Evolutionary conservation across 2,888 invertebrate species (phyloP).

Genomic region (Endomychus coccineus): DNA sequence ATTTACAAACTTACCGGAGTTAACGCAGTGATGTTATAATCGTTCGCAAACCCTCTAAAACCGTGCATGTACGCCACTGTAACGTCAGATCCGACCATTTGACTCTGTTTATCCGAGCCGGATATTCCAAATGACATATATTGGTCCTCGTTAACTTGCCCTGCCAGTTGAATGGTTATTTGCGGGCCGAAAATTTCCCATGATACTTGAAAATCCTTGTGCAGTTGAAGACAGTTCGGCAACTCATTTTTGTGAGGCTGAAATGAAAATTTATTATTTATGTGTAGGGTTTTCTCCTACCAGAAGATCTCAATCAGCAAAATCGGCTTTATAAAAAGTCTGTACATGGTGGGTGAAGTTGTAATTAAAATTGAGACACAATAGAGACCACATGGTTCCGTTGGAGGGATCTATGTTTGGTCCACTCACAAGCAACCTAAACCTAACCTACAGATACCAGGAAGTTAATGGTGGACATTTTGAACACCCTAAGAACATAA

Average conservation of each 20-base stretch:
- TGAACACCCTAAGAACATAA: no score
- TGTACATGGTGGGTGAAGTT: no score
- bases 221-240: constrained; percentile 80
- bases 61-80: constrained; percentile 69
- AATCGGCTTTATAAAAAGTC: no score
- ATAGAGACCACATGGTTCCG: no score
- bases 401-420: no score
- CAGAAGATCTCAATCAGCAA: neutral
- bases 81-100: constrained; percentile 82
- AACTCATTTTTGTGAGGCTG: constrained; percentile 56
- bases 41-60: constrained; percentile 64
- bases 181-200: constrained; percentile 90
- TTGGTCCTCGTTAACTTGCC: constrained; percentile 64
- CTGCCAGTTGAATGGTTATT: constrained; percentile 77
- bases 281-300: neutral
- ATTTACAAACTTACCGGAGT: constrained; percentile 66
- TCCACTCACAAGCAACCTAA: no score
- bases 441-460: no score
- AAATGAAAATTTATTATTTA: constrained; percentile 3
- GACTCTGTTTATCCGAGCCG: constrained; percentile 60
- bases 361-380: no score
- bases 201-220: constrained; percentile 72
- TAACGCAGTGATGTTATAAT: constrained; percentile 78
- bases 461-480: no score
- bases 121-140: constrained; percentile 88